Conservation (phyloP, 2,113 vertebrate species). For the Lontra canadensis region DNA sequence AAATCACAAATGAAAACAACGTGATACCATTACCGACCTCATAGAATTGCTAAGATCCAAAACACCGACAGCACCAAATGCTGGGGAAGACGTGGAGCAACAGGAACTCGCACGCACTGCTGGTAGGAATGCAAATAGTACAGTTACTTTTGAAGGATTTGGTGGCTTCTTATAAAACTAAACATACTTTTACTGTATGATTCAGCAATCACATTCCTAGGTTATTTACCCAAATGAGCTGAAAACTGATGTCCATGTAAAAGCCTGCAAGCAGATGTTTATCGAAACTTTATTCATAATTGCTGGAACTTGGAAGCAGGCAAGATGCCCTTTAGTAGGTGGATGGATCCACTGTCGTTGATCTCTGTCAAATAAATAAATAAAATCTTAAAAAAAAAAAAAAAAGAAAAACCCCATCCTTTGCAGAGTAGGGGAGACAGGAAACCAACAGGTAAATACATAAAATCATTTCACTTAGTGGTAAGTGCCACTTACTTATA, state of each 20-base stretch:
- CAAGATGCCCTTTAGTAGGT: neutral
- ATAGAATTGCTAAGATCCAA: neutral
- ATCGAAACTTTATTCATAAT: neutral
- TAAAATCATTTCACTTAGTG: too few species aligned
- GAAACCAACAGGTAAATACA: too few species aligned
- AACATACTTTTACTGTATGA: neutral
- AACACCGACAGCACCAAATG: neutral
- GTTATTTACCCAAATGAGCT: neutral
- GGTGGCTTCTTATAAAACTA: neutral
- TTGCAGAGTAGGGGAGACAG: too few species aligned
- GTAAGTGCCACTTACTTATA: too few species aligned
- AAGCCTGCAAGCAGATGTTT: neutral
- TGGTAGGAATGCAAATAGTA: neutral
- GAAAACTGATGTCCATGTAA: neutral
- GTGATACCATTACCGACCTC: neutral
- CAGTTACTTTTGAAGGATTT: neutral
- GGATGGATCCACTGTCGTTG: neutral
- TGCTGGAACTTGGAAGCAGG: neutral
- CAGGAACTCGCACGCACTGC: neutral
- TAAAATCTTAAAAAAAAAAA: too few species aligned
- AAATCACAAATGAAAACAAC: neutral
- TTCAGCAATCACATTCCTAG: neutral
- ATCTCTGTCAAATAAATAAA: too few species aligned
- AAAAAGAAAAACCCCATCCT: too few species aligned
- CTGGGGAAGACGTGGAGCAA: fast-evolving